These are phyloP conservation scores for Excalfactoria chinensis DNA, from an alignment of 2,113 vertebrate species.

Conservation along the genomic window DNA sequence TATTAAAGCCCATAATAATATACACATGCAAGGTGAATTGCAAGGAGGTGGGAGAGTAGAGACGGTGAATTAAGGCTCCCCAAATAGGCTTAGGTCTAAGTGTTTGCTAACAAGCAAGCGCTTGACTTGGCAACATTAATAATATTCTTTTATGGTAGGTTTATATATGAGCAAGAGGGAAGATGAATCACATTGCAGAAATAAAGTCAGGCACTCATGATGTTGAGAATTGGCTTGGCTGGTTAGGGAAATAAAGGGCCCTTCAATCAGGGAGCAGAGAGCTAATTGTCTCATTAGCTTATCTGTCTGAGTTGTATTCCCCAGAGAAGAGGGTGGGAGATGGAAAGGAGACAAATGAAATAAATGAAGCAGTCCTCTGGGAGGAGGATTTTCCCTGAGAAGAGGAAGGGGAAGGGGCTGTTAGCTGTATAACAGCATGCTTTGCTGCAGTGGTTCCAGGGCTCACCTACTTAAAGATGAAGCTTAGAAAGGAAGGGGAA, in stretches of 20 bases:
- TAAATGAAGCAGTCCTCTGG: constrained; percentile 32
- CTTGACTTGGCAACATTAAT: constrained; percentile 53
- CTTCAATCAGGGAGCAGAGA: constrained; percentile 58
- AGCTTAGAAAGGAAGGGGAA: not conserved
- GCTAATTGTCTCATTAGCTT: constrained; percentile 75
- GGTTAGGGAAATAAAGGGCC: constrained; percentile 66
- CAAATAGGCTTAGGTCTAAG: constrained; percentile 11
- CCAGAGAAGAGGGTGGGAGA: constrained; percentile 47
- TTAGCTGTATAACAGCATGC: not conserved
- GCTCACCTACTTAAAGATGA: not conserved
- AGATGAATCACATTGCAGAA: constrained; percentile 60
- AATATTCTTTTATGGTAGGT: constrained; percentile 41
- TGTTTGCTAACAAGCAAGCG: constrained; percentile 35
- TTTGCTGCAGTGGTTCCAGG: not conserved
- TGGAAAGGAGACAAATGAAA: constrained; percentile 48
- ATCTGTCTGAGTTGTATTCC: constrained; percentile 59
- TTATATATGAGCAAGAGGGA: constrained; percentile 33
- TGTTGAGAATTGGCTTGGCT: constrained; percentile 52
- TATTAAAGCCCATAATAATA: constrained; percentile 2
- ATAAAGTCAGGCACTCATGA: constrained; percentile 27
- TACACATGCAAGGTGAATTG: not conserved
- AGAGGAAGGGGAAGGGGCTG: not conserved
- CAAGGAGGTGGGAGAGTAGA: not conserved
- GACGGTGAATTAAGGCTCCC: constrained; percentile 19
- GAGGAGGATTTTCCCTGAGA: constrained; percentile 14